Evolutionary conservation across 2,888 invertebrate genomes (phyloP), one percentile per base, ranked within the genome.

Genomic region (Drosophila meridionalis): DNA sequence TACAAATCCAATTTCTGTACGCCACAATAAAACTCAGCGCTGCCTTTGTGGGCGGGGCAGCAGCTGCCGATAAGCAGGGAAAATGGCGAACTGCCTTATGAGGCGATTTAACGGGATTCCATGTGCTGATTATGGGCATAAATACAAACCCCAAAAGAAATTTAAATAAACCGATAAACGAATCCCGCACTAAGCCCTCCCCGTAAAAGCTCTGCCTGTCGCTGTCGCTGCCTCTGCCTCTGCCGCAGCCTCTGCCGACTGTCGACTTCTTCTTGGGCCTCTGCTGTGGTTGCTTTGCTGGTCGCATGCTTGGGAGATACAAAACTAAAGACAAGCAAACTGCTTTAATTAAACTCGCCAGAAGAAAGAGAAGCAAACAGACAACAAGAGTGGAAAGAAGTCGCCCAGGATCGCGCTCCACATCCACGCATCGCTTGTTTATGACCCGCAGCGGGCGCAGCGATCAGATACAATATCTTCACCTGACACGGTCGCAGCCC

Each of bases 41-140:
- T 62, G 59, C 59, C 40, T 45, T 72, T 52, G 81, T 66, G 69
- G 83, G 80, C 75, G 78, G 66, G 60, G 76, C 73, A 56, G 69
- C 38, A 30, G 56, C 56, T 52, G 73, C 78, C 78, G 90, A 91
- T 91, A 88, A 90, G 89, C 83, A 69, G 75, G 65, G 73, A 87
- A 89, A 86, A 89, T 87, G 90, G 85, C 85, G 89, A 63, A 84
- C 72, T 73, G 85, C 80, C 89, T 91, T 91, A 91, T 90, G 90
- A 87, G 81, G 80, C 82, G 90, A 86, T 86, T 90, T 90, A 90
- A 89, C 82, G 83, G 90, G 91, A 87, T 91, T 89, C 83, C 82
- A 82, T 83, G 80, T 82, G 80, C 83, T 84, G 88, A 88, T 88
- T 90, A 89, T 90, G 65, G 79, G 71, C 90, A 90, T 90, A 87